Evolutionary conservation across 2,113 vertebrate species (phyloP), one percentile per base, ranked within the genome.

Genomic region (Mesembrinibis cayennensis): DNA sequence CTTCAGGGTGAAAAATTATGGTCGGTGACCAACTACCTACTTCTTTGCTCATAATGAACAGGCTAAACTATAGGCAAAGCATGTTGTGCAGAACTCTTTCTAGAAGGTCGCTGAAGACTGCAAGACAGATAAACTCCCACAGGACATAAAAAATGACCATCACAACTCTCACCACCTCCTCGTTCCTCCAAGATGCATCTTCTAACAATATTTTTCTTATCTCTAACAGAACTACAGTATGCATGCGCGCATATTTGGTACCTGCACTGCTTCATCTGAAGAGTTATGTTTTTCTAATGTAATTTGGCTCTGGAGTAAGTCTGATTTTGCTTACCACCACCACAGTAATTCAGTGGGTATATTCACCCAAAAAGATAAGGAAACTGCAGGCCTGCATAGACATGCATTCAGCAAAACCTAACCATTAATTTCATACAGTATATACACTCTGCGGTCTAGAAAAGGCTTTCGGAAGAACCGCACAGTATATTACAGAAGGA

Each of bases 241-340:
- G 7, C 42, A 17, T 1, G 2, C 27, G 20, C 1, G 0, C 12
- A 1, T 16, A 21, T 14, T 5, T 52, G 34, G 34, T 23, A 58
- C 5, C 4, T 42, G 23, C 34, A 6, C 13, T 32, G 26, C 44
- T 21, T 49, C 11, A 36, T n/a, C 66, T 29, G 27, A 55, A 40
- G 21, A 40, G 23, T 0, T 55, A 17, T 30, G 34, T 8, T 88
- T 38, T 52, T 47, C 40, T 76, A 45, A 34, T 20, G 62, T 6
- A 15, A 18, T 40, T 40, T 44, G 47, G 53, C 78, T 83, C 47
- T 34, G 32, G 44, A 53, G 8, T 22, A 30, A 67, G 50, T n/a
- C 12, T 44, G 17, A 38, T 27, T 69, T 47, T 23, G 25, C 25
- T 62, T 23, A 40, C n/a, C 50, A 25, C 22, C 62, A 63, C 36